Base-by-base conservation (phyloP, 2,888 invertebrate species). In the Cerastis leucographa region DNA sequence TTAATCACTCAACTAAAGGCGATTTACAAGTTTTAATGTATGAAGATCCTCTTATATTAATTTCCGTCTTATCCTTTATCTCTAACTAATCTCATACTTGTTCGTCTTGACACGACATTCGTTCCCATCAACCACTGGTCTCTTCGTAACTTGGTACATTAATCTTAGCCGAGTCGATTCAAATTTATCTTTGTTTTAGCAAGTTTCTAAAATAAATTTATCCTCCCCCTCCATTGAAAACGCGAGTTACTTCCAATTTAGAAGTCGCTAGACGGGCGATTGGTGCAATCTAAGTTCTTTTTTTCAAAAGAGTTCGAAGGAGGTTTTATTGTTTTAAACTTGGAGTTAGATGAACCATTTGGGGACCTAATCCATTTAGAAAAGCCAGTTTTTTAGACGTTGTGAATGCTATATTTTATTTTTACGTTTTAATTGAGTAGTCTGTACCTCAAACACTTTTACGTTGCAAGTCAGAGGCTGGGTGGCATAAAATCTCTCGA, bases 151-250 rank as follows among this genome's bases (percentile, higher is more conserved):
- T 92, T 92, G 62, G 82, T 61, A 88, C 94, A 94, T 94, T 93
- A 94, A 94, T 94, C 94, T 94, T 90, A 71, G 65, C 71, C 74
- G 83, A 91, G 92, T 92, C 94, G 91, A 93, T 93, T 93, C 91
- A 91, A 93, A 94, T 92, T 93, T 93, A 94, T 94, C 93, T 94
- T 94, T 93, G 94, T 93, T 93, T 92, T 89, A 92, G 86, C 89
- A 92, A 94, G 89, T 94, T 93, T 90, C 89, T 82, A 88, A 92
- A 92, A 93, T 93, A 92, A 92, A 93, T 92, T 92, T 88, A 87
- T 89, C 83, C 85, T 84, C 83, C 81, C 80, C 80, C 44, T 82
- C 78, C 74, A 87, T 84, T 87, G 86, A 86, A 89, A 90, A 87
- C 85, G 88, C 88, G 86, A 87, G 83, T 84, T 77, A 72, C 83